These are phyloP conservation scores for Electrona antarctica DNA, from an alignment of 2,113 vertebrate genomes.

Conservation along the genomic window DNA sequence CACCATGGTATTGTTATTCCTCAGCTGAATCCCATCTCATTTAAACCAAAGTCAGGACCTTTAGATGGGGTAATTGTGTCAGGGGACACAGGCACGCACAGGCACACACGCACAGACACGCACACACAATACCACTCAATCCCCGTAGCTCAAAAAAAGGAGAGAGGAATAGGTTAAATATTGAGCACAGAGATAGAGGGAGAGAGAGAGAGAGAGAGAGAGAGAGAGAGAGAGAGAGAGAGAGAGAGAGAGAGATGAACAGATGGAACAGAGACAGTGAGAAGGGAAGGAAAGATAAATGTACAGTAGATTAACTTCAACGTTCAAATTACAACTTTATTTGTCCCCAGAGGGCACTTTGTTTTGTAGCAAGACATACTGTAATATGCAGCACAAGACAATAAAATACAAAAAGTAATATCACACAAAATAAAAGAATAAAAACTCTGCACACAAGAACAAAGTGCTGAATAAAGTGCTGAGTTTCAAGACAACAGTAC, in stretches of 20 bases:
- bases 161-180: slow-evolving; percentile 19
- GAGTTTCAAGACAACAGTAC: too few species aligned
- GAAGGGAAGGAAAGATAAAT: slow-evolving; percentile 20
- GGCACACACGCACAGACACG: slow-evolving; percentile 2
- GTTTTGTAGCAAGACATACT: too few species aligned
- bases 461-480: too few species aligned
- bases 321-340: too few species aligned
- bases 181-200: slow-evolving; percentile 28
- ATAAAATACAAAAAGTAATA: too few species aligned
- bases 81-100: slow-evolving; percentile 47
- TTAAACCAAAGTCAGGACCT: slow-evolving; percentile 44
- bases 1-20: not conserved
- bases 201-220: slow-evolving; percentile 16
- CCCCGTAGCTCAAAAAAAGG: slow-evolving; percentile 74
- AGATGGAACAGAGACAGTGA: slow-evolving; percentile 49
- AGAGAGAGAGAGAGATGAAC: slow-evolving; percentile 8
- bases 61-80: slow-evolving; percentile 72
- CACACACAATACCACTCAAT: slow-evolving; percentile 54
- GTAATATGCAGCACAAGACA: too few species aligned
- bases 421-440: too few species aligned
- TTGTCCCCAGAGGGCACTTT: too few species aligned
- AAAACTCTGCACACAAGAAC: too few species aligned
- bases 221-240: slow-evolving; percentile 37
- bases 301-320: not conserved
- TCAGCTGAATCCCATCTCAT: slow-evolving; percentile 18